Base-by-base conservation (phyloP, 1,140 invertebrate genomes). In the Subanguina moxae region DNA sequence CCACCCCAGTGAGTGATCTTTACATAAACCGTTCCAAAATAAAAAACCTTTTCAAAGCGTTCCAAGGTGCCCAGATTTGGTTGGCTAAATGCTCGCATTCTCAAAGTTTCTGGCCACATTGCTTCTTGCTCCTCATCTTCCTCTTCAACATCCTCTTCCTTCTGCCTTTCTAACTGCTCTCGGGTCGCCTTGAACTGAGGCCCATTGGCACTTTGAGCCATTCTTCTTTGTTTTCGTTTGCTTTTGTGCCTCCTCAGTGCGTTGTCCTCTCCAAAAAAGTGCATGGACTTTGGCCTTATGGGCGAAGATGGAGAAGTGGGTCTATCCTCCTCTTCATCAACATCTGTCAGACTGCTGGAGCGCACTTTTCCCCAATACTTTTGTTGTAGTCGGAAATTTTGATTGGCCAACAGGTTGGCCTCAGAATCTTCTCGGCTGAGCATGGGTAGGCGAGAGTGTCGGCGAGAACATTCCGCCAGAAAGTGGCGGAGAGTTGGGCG, bases 361-460 rank as follows among this genome's bases (percentile, higher is more conserved):
- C 67, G 67, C 1, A 57, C 46, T n/a, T 27, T 17, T 21, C 78
- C 78, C 68, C 78, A 75, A 61, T 80, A 80, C 58, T 72, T 73
- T 52, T 77, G 70, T 52, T 80, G 52, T 38, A 74, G 48, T 19
- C 73, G 57, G 25, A 74, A 74, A 38, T 48, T 74, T 13, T 46
- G 59, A 15, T 27, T 21, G 1, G 71, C 71, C n/a, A 70, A 19
- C n/a, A 15, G 25, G 19, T 25, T 48, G 23, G 42, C 23, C 23
- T 74, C 15, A 8, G 57, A 19, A 1, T 42, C 30, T 19, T 70
- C 28, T 23, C 57, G 1, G 25, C 57, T 8, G 38, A 32, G 28
- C 28, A 56, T 23, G 32, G 48, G 67, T 15, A 25, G 30, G 15
- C 62, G 17, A 32, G 25, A 15, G 71, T 69, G 63, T 27, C 69